These are phyloP conservation scores for Sylvietta virens DNA, from an alignment of 2,113 vertebrate genomes.

Conservation along the genomic window DNA sequence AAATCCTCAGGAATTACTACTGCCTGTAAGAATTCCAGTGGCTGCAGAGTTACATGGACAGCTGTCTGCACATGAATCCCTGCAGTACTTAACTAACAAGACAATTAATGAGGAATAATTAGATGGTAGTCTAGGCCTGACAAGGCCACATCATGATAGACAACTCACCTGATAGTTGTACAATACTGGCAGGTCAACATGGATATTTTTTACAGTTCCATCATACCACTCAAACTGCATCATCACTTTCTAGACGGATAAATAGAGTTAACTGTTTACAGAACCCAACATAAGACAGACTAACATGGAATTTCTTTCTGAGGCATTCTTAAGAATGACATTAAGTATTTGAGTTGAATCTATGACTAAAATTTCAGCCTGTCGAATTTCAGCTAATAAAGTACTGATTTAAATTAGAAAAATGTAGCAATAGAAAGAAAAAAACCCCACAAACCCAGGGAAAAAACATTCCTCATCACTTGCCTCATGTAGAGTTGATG, in stretches of 20 bases:
- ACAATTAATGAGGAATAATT: background rate
- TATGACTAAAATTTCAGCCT: background rate
- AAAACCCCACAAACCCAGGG: background rate
- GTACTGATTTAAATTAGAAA: background rate
- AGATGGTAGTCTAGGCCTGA: background rate
- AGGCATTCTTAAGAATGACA: background rate
- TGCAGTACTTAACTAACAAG: background rate
- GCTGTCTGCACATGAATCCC: background rate
- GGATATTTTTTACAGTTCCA: slow-evolving; percentile 80
- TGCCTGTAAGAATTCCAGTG: background rate
- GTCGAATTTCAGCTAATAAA: background rate
- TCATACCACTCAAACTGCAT: slow-evolving; percentile 80
- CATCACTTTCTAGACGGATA: slow-evolving; percentile 73
- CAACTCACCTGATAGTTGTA: slow-evolving; percentile 78
- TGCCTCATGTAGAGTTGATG: slow-evolving; percentile 77
- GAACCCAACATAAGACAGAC: background rate
- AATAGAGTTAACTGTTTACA: background rate
- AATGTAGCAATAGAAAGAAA: background rate
- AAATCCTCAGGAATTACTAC: background rate
- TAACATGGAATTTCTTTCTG: background rate
- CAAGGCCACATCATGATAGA: background rate
- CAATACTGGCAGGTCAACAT: slow-evolving; percentile 75
- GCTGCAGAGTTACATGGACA: background rate
- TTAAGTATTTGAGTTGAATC: background rate
- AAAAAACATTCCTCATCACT: background rate